phyloP scores from a whole-genome alignment of 2,888 invertebrate genomes.

The Tachina lurida region DNA sequence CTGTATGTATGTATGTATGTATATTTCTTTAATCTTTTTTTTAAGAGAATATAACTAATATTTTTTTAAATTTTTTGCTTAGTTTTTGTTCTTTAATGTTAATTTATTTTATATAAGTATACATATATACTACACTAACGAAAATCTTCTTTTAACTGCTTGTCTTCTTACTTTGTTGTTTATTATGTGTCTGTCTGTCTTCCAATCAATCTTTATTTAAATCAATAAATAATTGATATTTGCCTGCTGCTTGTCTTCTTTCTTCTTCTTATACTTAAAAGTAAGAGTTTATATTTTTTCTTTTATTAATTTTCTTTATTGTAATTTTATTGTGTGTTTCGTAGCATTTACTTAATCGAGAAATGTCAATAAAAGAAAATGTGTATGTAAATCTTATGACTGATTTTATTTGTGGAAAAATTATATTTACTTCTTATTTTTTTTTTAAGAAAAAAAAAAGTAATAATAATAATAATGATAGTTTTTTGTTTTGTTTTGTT shows the following conservation, averaged over 20 bases:
- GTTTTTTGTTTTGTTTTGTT: constrained; percentile 55
- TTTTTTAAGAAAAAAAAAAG: constrained; percentile 24
- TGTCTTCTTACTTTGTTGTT: constrained; percentile 2
- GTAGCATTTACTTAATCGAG: constrained; percentile 67
- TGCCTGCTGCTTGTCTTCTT: constrained; percentile 26
- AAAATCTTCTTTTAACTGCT: constrained; percentile 35
- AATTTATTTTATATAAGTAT: constrained; percentile 18
- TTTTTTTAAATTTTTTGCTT: constrained; percentile 2
- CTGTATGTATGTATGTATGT: not conserved
- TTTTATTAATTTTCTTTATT: constrained; percentile 68
- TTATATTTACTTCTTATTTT: constrained; percentile 65
- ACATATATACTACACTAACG: constrained; percentile 12
- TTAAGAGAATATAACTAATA: constrained; percentile 33
- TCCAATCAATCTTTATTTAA: constrained; percentile 68
- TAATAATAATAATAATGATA: constrained; percentile 56
- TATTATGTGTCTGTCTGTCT: too few species aligned
- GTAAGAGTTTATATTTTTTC: constrained; percentile 70
- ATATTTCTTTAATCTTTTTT: constrained; percentile 5
- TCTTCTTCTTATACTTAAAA: constrained; percentile 76
- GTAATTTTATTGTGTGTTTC: constrained; percentile 70
- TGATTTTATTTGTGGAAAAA: constrained; percentile 70
- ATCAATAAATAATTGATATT: constrained; percentile 61
- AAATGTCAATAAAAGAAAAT: constrained; percentile 48
- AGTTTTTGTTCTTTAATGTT: constrained; percentile 18
- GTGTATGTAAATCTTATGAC: constrained; percentile 56